Evolutionary conservation across 2,797 vertebrate genomes (phyloP).

Genomic region (Myoxocephalus aenaeus): DNA sequence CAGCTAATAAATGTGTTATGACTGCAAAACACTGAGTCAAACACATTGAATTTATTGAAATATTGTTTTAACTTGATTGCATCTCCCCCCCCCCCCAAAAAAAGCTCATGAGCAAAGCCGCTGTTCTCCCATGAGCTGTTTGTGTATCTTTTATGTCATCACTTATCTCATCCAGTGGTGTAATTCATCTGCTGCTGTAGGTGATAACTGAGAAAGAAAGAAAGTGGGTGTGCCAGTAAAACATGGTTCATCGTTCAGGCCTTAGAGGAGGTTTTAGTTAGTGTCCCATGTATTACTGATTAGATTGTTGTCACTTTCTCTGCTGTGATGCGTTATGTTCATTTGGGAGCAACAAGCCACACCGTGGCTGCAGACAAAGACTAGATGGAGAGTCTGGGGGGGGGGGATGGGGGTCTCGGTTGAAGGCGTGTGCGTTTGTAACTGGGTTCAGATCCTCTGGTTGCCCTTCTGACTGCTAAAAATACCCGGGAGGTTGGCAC

Average conservation of each 20-base stretch:
- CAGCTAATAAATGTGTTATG: slow-evolving; percentile 6
- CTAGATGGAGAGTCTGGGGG: slow-evolving; percentile 8
- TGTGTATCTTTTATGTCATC: background rate
- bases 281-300: background rate
- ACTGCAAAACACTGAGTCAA: slow-evolving; percentile 25
- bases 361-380: slow-evolving; percentile 46
- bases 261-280: too few species aligned
- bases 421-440: slow-evolving; percentile 40
- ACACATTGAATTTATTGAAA: background rate
- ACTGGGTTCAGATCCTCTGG: slow-evolving; percentile 43
- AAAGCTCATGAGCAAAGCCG: background rate
- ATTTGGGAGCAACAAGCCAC: background rate
- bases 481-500: slow-evolving; percentile 57
- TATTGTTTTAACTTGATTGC: background rate
- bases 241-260: too few species aligned
- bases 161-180: background rate
- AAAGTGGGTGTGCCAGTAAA: too few species aligned
- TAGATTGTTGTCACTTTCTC: background rate
- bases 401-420: slow-evolving; percentile 18
- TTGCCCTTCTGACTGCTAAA: slow-evolving; percentile 50
- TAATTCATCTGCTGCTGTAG: too few species aligned
- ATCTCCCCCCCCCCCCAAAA: slow-evolving; percentile 7
- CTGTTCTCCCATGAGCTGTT: too few species aligned
- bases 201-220: too few species aligned
- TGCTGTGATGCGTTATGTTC: background rate